phyloP scores from a whole-genome alignment of 2,888 invertebrate species.

The Hypena proboscidalis region DNA sequence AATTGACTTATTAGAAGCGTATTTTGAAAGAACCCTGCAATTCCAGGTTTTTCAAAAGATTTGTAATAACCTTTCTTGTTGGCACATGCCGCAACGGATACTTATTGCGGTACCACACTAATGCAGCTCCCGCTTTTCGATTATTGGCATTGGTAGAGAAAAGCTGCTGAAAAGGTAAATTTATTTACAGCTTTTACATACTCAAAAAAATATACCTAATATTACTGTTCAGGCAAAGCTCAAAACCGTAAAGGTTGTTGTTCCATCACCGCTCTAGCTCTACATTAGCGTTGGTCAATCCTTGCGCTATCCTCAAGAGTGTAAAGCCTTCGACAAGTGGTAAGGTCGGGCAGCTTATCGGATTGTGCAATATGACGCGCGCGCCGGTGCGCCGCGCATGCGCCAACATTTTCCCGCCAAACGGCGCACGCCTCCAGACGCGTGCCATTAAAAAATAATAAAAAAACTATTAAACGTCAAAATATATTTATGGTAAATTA shows the following conservation, averaged over 20 bases:
- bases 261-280: slow-evolving; percentile 6
- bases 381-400: slow-evolving; percentile 65
- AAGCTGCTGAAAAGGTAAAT: no score
- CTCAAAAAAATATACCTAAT: no score
- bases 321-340: slow-evolving; percentile 44
- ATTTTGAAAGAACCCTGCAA: no score
- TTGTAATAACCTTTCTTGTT: no score
- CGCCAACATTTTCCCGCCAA: slow-evolving; percentile 79
- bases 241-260: slow-evolving; percentile 1
- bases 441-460: slow-evolving; percentile 49
- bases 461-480: slow-evolving; percentile 31
- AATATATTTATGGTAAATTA: slow-evolving; percentile 24
- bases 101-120: no score
- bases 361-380: slow-evolving; percentile 76
- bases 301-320: slow-evolving; percentile 29
- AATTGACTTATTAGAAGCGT: no score
- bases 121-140: no score
- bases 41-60: no score
- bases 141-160: no score
- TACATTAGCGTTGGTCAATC: slow-evolving; percentile 16
- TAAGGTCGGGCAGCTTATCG: slow-evolving; percentile 56
- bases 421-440: slow-evolving; percentile 64
- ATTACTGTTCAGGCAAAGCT: no score
- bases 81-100: no score
- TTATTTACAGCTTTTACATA: no score